Evolutionary conservation across 2,888 invertebrate genomes (phyloP), one percentile per base, ranked within the genome.

Genomic region (Caenorhabditis afra): DNA sequence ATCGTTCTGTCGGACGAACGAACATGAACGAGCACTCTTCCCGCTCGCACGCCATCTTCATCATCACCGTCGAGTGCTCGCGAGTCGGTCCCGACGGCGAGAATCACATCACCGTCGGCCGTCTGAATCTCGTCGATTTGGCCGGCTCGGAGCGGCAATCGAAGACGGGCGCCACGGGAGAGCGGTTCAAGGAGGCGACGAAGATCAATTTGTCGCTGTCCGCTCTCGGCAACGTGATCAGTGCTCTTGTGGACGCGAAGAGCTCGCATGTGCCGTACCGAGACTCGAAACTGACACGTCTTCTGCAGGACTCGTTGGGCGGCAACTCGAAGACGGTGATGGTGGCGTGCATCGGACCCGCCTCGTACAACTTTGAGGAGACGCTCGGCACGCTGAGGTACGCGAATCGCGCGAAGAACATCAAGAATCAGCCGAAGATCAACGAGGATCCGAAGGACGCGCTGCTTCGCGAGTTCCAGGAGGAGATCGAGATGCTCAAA

Each of bases 391-490:
- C 81, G 0, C 35, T 82, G 23, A 53, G 83, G 37, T 85, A 83
- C 41, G 83, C 83, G 16, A 85, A 83, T 50, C 58, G 82, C 53
- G 99, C 99, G 14, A 99, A 99, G 92, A 96, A 96, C 85, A 99
- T 99, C 88, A 97, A 97, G 93, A 99, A 99, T 92, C 95, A 96
- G 91, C 98, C 99, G 20, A 94, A 95, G 85, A 95, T 98, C 90
- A 99, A 99, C 92, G 98, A 99, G 91, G 98, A 99, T 93, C 97
- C 98, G 44, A 98, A 99, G 91, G 98, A 99, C 91, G 97, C 98
- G 22, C 93, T 98, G 90, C 92, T 97, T 66, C 93, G 97, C 89
- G 95, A 97, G 91, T 96, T 97, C 91, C 97, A 98, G 91, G 88
- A 88, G 18, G 86, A 87, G 66, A 89, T 89, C 29, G 59, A 81